Evolutionary conservation across 2,888 invertebrate species (phyloP).

Genomic region (Syritta pipiens): DNA sequence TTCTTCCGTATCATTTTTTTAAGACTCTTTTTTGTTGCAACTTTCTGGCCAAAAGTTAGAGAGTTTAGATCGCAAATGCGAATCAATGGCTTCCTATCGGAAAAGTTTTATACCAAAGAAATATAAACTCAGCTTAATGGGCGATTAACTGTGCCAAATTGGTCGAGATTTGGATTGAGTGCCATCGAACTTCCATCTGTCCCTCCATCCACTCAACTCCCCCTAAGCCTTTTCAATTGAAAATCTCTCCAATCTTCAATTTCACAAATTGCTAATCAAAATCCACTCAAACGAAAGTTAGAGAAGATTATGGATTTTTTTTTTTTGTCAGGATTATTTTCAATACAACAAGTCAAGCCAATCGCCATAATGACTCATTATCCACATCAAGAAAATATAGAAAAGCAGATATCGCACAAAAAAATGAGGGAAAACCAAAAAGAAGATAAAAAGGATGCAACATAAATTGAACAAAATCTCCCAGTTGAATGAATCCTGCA

Average conservation of each 20-base stretch:
- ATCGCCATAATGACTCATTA: slow-evolving; percentile 13
- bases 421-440: not conserved
- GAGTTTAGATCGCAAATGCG: no score
- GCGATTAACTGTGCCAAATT: no score
- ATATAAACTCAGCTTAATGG: no score
- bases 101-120: no score
- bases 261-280: not conserved
- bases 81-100: no score
- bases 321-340: not conserved
- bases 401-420: no score
- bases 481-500: slow-evolving; percentile 28
- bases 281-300: not conserved
- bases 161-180: no score
- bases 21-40: no score
- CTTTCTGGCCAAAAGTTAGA: no score
- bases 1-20: no score
- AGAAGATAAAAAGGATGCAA: not conserved
- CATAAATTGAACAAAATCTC: slow-evolving; percentile 23
- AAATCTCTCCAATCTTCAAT: not conserved
- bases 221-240: not conserved
- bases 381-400: not conserved
- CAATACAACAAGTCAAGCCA: not conserved
- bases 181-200: no score
- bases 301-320: not conserved
- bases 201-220: no score